Percentiles rank a stretch among this genome's conserved stretches.
Conservation (phyloP, 2,888 invertebrate genomes). For the Tridacna crocea region DNA sequence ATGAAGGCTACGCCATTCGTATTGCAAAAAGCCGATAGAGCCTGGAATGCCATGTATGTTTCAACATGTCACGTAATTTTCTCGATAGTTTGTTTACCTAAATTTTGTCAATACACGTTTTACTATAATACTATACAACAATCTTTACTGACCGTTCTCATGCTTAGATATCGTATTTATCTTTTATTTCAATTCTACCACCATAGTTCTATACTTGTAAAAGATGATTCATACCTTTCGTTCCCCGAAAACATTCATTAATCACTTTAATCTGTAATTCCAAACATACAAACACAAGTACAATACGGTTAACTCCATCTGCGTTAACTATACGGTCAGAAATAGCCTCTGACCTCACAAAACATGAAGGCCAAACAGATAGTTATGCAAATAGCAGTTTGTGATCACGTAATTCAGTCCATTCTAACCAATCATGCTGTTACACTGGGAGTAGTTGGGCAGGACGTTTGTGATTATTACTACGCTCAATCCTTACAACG, state of each 20-base stretch:
- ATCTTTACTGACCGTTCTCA: background rate
- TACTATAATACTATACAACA: background rate
- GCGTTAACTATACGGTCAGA: background rate
- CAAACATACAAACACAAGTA: slow-evolving; percentile 3
- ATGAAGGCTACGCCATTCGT: no score
- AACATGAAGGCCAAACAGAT: slow-evolving; percentile 30
- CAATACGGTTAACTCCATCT: slow-evolving; percentile 13
- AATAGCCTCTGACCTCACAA: slow-evolving; percentile 37
- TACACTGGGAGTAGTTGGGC: slow-evolving; percentile 52
- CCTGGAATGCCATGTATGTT: slow-evolving; percentile 3
- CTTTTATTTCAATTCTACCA: no score
- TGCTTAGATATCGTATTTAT: no score
- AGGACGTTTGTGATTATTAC: slow-evolving; percentile 41
- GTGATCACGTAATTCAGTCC: slow-evolving; percentile 74
- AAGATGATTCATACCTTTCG: slow-evolving; percentile 2
- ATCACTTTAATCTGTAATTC: slow-evolving; percentile 19
- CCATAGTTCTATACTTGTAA: no score
- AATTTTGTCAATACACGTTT: slow-evolving; percentile 22
- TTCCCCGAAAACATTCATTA: slow-evolving; percentile 14
- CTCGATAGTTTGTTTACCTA: slow-evolving; percentile 20
- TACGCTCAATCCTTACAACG: slow-evolving; percentile 13
- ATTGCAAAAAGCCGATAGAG: background rate
- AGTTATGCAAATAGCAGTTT: slow-evolving; percentile 59
- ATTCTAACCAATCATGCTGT: slow-evolving; percentile 73
- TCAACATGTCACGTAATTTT: slow-evolving; percentile 18